Evolutionary conservation across 2,888 invertebrate genomes (phyloP).

Genomic region (Malthinus seriepunctatus): DNA sequence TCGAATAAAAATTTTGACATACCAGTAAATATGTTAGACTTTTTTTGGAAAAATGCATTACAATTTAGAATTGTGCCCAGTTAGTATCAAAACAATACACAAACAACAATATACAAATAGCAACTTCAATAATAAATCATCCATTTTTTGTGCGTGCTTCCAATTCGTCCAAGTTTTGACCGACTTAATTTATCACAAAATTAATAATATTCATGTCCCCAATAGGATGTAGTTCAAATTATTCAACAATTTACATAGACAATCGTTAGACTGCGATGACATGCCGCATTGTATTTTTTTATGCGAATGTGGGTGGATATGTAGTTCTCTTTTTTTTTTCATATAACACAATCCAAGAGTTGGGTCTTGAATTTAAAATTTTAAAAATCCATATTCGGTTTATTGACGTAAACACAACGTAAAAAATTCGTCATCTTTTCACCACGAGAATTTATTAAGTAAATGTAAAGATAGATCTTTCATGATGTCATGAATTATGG

Average conservation of each 20-base stretch:
- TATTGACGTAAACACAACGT: conserved; percentile 12
- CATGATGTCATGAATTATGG: not conserved
- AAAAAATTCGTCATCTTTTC: conserved; percentile 12
- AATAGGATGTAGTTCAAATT: conserved; percentile 2
- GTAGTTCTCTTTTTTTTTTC: not conserved
- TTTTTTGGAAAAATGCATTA: no score
- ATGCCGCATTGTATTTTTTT: not conserved
- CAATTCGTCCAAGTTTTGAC: no score
- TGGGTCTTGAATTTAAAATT: conserved; percentile 3
- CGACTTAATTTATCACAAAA: no score
- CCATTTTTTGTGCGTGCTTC: no score
- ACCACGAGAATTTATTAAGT: not conserved
- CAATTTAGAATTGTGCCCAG: no score
- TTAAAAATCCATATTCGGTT: conserved; percentile 14
- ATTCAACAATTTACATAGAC: not conserved
- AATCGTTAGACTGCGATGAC: not conserved
- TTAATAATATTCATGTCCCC: no score
- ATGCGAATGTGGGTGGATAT: not conserved
- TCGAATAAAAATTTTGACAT: no score
- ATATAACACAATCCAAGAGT: not conserved
- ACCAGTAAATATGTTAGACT: no score
- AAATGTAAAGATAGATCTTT: not conserved
- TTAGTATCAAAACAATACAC: no score
- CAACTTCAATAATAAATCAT: no score
- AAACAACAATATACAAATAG: no score